Evolutionary conservation across 2,113 vertebrate genomes (phyloP), one percentile per base, ranked within the genome.

Genomic region (Podarcis muralis): DNA sequence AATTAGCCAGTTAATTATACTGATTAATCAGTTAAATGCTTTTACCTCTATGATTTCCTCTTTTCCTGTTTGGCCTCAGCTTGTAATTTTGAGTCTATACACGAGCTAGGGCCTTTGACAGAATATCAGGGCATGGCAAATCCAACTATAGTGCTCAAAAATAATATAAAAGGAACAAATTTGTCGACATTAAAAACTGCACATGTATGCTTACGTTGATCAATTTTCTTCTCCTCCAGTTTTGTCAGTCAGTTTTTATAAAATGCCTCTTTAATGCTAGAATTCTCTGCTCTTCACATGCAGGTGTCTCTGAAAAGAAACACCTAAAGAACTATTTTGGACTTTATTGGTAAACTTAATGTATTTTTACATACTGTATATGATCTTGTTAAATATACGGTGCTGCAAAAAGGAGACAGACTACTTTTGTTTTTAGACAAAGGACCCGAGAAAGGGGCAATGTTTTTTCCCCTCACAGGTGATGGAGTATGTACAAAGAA

Each of bases 401-500:
- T 93, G 93, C 74, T 90, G 93, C 91, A 78, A 83, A 83, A 35
- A 92, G 88, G 93, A 92, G 93, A 93, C 93, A 96, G 95, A 89
- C 85, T 80, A 95, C 90, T 96, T 88, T 96, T 96, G 90, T 95
- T 94, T 92, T 92, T 84, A 93, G 91, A 97, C 97, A 98, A 97
- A 98, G 95, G 94, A 89, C 91, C 92, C 92, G 91, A 94, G 95
- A 95, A 95, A 96, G 93, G 95, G 95, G 93, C 95, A 95, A 90
- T 53, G 77, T 66, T 90, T 97, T 96, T 96, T 96, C 85, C 90
- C 93, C 95, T 97, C 97, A 98, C 98, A 98, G 98, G 98, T 98
- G 98, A 98, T 98, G 97, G 97, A 96, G 96, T 97, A 96, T 90
- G 95, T 96, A 95, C 94, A 97, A 97, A 97, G 97, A 97, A 97